A percentile compares a stretch with the other conserved stretches of the same genome.
Conservation (phyloP, 2,888 invertebrate species). For the Dolomedes plantarius region DNA sequence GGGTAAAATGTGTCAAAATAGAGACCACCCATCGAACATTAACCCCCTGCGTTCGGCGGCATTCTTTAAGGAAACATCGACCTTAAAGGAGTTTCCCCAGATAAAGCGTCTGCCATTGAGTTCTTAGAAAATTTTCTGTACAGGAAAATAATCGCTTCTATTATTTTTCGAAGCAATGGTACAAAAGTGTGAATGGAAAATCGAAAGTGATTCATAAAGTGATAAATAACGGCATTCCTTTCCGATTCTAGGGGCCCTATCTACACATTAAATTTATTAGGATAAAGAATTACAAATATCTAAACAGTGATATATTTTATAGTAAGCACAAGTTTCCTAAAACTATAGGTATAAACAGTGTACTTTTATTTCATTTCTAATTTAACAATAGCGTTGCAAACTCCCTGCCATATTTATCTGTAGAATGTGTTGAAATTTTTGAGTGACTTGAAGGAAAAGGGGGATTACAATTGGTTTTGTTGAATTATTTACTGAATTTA, state of each 20-base stretch:
- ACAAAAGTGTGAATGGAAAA: not conserved
- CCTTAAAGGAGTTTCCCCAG: not conserved
- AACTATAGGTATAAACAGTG: too few species aligned
- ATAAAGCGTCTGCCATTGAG: not conserved
- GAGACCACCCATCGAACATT: slow-evolving; percentile 4
- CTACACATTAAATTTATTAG: too few species aligned
- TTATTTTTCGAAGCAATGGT: slow-evolving; percentile 2
- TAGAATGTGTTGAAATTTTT: too few species aligned
- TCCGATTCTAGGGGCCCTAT: not conserved
- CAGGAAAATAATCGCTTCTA: not conserved
- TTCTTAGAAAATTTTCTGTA: not conserved
- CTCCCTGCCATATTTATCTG: too few species aligned
- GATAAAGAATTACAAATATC: too few species aligned
- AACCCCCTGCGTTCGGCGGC: slow-evolving; percentile 2
- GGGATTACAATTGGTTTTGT: too few species aligned
- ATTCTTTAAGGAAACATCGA: not conserved
- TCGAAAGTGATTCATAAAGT: not conserved
- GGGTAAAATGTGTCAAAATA: slow-evolving; percentile 2
- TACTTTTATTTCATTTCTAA: too few species aligned
- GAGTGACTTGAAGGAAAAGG: too few species aligned
- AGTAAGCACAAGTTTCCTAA: too few species aligned
- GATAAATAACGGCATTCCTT: not conserved
- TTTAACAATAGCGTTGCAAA: too few species aligned
- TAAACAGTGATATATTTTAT: too few species aligned
- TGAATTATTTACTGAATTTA: too few species aligned